Evolutionary conservation across 2,113 vertebrate species (phyloP).

Genomic region (Leptocoma aspasia): DNA sequence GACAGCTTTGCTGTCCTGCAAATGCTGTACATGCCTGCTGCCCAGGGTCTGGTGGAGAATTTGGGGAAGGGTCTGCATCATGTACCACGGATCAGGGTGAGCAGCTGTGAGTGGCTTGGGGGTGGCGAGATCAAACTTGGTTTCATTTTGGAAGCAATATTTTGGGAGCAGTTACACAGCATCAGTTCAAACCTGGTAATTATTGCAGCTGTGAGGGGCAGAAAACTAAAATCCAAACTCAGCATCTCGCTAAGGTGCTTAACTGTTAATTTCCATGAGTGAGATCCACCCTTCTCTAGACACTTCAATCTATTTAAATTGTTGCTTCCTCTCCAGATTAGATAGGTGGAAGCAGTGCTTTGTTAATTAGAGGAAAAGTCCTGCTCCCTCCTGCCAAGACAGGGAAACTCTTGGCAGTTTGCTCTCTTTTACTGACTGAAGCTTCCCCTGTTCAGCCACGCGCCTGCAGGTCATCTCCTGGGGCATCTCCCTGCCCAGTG

Average conservation of each 20-base stretch:
- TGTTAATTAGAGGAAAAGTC: constrained; percentile 1
- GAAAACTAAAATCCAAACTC: neutral
- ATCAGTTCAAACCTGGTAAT: constrained; percentile 12
- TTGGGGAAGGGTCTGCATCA: neutral
- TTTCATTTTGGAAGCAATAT: neutral
- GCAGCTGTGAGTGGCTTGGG: neutral
- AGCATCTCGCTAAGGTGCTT: constrained; percentile 44
- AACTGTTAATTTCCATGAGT: constrained; percentile 32
- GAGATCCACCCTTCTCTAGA: constrained; percentile 20
- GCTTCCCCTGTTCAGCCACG: neutral
- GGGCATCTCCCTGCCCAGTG: neutral
- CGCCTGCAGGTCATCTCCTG: neutral
- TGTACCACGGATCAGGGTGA: neutral
- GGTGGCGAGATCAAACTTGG: neutral
- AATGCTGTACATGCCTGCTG: rapidly evolving
- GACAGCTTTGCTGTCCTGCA: neutral
- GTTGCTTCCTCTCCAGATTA: constrained; percentile 11
- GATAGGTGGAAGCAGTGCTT: constrained; percentile 14
- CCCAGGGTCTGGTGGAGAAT: neutral
- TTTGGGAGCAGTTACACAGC: constrained; percentile 15
- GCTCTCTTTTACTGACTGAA: neutral
- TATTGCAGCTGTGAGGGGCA: constrained; percentile 3
- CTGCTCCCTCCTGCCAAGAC: neutral
- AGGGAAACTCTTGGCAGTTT: neutral
- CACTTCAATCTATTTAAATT: constrained; percentile 1